These are phyloP conservation scores for Drosophila mauritiana DNA, from an alignment of 1,140 invertebrate genomes.

Conservation along the genomic window DNA sequence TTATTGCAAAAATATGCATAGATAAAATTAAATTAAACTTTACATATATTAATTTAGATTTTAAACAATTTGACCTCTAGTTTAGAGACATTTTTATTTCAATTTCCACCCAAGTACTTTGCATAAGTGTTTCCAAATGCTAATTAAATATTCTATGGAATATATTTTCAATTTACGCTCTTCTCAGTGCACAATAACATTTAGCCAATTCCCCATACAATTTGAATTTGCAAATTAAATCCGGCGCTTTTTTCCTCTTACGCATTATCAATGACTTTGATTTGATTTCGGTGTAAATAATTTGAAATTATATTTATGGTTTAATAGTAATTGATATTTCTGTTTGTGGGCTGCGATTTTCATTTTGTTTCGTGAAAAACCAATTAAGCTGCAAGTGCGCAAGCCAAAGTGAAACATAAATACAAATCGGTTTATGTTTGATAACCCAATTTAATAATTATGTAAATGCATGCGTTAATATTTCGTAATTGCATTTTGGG, in stretches of 20 bases:
- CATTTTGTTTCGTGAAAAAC: slow-evolving; percentile 39
- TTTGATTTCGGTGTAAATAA: slow-evolving; percentile 54
- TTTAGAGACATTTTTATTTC: not conserved
- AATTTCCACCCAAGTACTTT: not conserved
- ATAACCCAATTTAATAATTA: slow-evolving; percentile 69
- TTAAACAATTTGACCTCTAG: too few species aligned
- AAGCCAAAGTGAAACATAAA: slow-evolving; percentile 31
- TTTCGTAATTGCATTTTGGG: slow-evolving; percentile 47
- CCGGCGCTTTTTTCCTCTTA: slow-evolving; percentile 13
- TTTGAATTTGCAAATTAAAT: slow-evolving; percentile 40
- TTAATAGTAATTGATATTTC: slow-evolving; percentile 59
- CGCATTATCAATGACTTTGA: slow-evolving; percentile 31
- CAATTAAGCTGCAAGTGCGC: slow-evolving; percentile 54
- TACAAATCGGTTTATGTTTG: slow-evolving; percentile 54
- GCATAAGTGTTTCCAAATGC: not conserved
- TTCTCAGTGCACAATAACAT: slow-evolving; percentile 9
- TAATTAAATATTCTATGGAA: slow-evolving; percentile 36
- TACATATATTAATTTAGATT: not conserved
- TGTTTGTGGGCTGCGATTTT: slow-evolving; percentile 17
- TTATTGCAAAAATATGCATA: not conserved
- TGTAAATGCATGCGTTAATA: slow-evolving; percentile 66
- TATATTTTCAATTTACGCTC: slow-evolving; percentile 13
- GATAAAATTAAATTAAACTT: not conserved
- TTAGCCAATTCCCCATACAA: slow-evolving; percentile 9
- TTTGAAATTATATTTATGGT: slow-evolving; percentile 64